Conservation (phyloP, 2,888 invertebrate genomes). For the Caenorhabditis doughertyi region DNA sequence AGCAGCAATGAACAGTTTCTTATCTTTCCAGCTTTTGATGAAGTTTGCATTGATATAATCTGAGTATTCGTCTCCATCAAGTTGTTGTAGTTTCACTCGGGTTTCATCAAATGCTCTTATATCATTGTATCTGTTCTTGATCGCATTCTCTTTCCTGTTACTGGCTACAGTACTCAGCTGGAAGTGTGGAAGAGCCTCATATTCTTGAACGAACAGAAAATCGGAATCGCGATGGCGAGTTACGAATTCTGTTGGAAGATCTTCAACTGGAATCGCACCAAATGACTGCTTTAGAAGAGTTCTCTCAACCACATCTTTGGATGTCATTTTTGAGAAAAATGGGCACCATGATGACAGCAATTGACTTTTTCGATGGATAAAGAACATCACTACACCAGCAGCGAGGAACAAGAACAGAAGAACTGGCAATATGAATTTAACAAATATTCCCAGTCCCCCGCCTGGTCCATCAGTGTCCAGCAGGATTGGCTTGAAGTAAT, state of each 20-base stretch:
- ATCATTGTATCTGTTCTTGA: slow-evolving; percentile 84
- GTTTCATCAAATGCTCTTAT: slow-evolving; percentile 84
- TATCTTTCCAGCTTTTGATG: slow-evolving; percentile 84
- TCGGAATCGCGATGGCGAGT: slow-evolving; percentile 81
- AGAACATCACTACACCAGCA: slow-evolving; percentile 45
- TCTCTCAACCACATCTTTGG: slow-evolving; percentile 64
- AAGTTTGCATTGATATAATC: slow-evolving; percentile 85
- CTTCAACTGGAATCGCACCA: slow-evolving; percentile 77
- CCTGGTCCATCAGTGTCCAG: slow-evolving; percentile 64
- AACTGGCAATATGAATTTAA: slow-evolving; percentile 62
- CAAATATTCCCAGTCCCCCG: slow-evolving; percentile 28
- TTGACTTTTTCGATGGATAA: slow-evolving; percentile 53
- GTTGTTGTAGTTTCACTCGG: slow-evolving; percentile 83
- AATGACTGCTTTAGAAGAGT: slow-evolving; percentile 62
- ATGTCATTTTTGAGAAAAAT: slow-evolving; percentile 62
- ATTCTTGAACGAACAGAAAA: slow-evolving; percentile 82
- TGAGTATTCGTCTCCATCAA: slow-evolving; percentile 74
- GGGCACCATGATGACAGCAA: slow-evolving; percentile 60
- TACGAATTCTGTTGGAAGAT: slow-evolving; percentile 79
- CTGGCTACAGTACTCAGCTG: slow-evolving; percentile 76
- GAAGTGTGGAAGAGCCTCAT: slow-evolving; percentile 79
- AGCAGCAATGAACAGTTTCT: slow-evolving; percentile 84
- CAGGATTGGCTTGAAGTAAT: slow-evolving; percentile 80
- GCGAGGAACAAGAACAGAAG: slow-evolving; percentile 62
- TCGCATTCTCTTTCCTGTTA: slow-evolving; percentile 76